Evolutionary conservation across 1,140 invertebrate genomes (phyloP), one percentile per base, ranked within the genome.

Genomic region (Papilio polyxenes): DNA sequence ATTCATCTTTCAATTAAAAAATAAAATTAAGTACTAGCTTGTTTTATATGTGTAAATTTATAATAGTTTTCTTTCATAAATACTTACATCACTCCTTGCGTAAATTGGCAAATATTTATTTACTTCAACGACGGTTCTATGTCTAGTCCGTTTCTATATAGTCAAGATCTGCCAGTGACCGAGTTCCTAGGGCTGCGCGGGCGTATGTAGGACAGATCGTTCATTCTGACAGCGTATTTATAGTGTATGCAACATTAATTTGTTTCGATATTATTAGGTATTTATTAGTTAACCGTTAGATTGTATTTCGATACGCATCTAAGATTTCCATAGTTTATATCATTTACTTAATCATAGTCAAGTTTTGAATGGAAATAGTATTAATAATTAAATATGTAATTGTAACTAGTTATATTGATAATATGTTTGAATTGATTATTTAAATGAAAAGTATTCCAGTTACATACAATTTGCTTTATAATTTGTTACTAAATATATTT

Each of bases 151-250:
- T 51, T 10, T 51, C 9, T 51, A 11, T 51, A 51, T 51, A 51
- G 13, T 51, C 49, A 51, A 51, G 9, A 8, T 51, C 49, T 51
- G 49, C 49, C 10, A 11, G 7, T n/a, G 56, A 56, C 31, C 48
- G 62, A 40, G 59, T 80, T 69, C 48, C 76, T 79, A 79, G 53
- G 75, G 31, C 76, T 59, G 76, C 31, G 76, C 76, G 17, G 76
- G 76, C 76, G 76, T 79, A 79, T 80, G 59, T 80, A 80, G 78
- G 78, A 80, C 78, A 80, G 78, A 80, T 80, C 15, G 78, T 80
- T 80, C 62, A 80, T 48, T 80, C 59, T 69, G 78, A 80, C 78
- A 69, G 56, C 40, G 44, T 80, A 80, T 80, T 80, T 80, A 80
- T 69, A 80, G 9, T n/a, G 56, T 69, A 80, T 69, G 59, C 78